A percentile compares a stretch with the other conserved stretches of the same genome.
phyloP scores from a whole-genome alignment of 1,140 invertebrate genomes.

The Macrosteles quadrilineatus region DNA sequence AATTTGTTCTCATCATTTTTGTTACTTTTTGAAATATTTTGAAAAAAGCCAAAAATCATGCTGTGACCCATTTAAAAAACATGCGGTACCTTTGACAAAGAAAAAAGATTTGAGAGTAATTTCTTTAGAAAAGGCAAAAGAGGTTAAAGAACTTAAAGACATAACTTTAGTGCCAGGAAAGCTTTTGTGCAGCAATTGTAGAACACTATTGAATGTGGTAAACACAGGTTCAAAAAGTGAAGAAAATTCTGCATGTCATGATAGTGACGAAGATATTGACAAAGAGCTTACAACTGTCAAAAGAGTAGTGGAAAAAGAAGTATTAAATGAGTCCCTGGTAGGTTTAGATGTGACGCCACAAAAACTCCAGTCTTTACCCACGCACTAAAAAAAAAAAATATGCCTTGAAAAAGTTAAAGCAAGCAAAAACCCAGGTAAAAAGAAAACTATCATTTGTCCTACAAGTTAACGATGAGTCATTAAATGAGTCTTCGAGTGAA shows the following conservation, averaged over 20 bases:
- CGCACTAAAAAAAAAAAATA: not conserved
- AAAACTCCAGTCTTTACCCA: not conserved
- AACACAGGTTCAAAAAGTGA: not conserved
- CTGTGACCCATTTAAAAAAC: constrained; percentile 1
- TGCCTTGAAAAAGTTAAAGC: not conserved
- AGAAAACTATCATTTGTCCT: not conserved
- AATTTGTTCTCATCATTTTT: constrained; percentile 14
- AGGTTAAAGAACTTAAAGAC: not conserved
- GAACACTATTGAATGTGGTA: not conserved
- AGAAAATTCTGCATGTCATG: not conserved
- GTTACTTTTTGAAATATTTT: not conserved
- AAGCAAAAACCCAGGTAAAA: not conserved
- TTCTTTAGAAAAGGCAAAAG: not conserved
- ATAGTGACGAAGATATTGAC: constrained; percentile 3
- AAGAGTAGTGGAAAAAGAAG: constrained; percentile 5
- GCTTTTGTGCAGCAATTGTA: constrained; percentile 5
- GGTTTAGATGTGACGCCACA: not conserved
- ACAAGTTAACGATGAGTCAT: not conserved
- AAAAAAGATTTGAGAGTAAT: not conserved
- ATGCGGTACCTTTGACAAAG: not conserved
- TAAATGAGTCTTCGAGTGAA: not conserved
- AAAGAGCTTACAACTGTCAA: not conserved
- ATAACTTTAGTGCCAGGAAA: constrained; percentile 2
- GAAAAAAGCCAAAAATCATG: not conserved
- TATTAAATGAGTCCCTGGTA: not conserved